A percentile compares a stretch with the other conserved stretches of the same genome.
Conservation (phyloP, 2,888 invertebrate species). For the Bibio marci region DNA sequence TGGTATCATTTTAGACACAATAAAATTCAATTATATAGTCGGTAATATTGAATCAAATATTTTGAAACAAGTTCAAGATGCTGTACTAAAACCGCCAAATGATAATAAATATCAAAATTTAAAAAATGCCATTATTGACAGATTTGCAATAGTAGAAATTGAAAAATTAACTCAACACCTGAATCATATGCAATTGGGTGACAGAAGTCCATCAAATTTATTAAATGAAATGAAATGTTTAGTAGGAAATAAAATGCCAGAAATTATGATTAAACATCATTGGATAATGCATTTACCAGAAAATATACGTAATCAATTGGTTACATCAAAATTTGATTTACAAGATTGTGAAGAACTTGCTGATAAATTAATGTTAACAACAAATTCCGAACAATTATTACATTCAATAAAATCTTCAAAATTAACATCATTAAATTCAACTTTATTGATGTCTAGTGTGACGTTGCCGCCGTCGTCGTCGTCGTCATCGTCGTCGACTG, state of each 20-base stretch:
- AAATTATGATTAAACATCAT: conserved; percentile 5
- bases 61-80: conserved; percentile 10
- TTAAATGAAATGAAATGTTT: conserved; percentile 9
- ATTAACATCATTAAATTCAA: too few species aligned
- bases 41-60: conserved; percentile 11
- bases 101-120: conserved; percentile 9
- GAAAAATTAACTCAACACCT: conserved; percentile 9
- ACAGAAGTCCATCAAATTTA: conserved; percentile 9
- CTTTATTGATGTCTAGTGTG: too few species aligned
- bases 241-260: conserved; percentile 6
- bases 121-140: conserved; percentile 8
- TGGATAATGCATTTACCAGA: conserved; percentile 7
- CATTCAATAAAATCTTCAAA: too few species aligned
- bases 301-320: too few species aligned
- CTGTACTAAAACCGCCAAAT: conserved; percentile 10
- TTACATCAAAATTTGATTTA: too few species aligned
- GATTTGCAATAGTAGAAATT: conserved; percentile 11
- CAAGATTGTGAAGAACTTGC: too few species aligned
- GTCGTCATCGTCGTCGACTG: too few species aligned
- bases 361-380: too few species aligned
- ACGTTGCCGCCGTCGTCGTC: too few species aligned
- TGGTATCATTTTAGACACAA: conserved; percentile 11
- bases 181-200: conserved; percentile 9
- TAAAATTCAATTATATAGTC: conserved; percentile 13
- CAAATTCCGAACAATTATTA: too few species aligned